Evolutionary conservation across 1,140 invertebrate species (phyloP).

Genomic region (Orussus abietinus): DNA sequence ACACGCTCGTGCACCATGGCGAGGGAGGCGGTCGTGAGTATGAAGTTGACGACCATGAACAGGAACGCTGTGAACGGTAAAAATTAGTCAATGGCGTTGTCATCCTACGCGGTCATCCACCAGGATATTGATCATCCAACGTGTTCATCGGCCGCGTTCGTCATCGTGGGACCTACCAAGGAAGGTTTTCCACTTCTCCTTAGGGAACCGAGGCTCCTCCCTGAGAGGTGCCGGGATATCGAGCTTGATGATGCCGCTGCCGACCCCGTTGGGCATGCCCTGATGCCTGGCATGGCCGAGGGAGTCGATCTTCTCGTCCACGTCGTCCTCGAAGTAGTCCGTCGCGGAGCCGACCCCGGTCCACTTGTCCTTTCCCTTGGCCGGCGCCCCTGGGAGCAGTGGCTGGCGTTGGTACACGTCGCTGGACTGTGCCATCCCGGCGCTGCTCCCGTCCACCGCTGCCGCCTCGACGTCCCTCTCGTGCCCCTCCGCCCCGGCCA

Average conservation of each 20-base stretch:
- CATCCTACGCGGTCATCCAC: no score
- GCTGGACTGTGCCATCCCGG: slow-evolving; percentile 50
- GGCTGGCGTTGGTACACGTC: slow-evolving; percentile 57
- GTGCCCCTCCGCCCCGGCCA: slow-evolving; percentile 39
- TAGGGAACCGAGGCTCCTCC: slow-evolving; percentile 64
- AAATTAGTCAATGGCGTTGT: slow-evolving; percentile 8
- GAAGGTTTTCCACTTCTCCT: slow-evolving; percentile 70
- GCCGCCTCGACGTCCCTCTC: slow-evolving; percentile 42
- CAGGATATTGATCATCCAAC: no score
- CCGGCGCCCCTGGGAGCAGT: slow-evolving; percentile 46
- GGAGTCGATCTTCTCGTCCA: slow-evolving; percentile 47
- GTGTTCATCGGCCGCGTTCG: no score
- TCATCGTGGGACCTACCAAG: no score
- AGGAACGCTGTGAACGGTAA: slow-evolving; percentile 56
- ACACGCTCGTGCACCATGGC: slow-evolving; percentile 81
- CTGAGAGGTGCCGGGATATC: slow-evolving; percentile 56
- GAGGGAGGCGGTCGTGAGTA: slow-evolving; percentile 66
- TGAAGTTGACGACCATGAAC: slow-evolving; percentile 60
- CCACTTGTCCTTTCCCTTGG: slow-evolving; percentile 49
- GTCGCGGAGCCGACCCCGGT: slow-evolving; percentile 38
- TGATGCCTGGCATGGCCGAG: slow-evolving; percentile 36
- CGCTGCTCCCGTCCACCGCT: slow-evolving; percentile 45
- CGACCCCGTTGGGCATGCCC: slow-evolving; percentile 41
- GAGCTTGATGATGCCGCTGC: slow-evolving; percentile 53
- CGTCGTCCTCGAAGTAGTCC: slow-evolving; percentile 50